Conservation (phyloP, 1,140 invertebrate species). For the Homarus americanus region DNA sequence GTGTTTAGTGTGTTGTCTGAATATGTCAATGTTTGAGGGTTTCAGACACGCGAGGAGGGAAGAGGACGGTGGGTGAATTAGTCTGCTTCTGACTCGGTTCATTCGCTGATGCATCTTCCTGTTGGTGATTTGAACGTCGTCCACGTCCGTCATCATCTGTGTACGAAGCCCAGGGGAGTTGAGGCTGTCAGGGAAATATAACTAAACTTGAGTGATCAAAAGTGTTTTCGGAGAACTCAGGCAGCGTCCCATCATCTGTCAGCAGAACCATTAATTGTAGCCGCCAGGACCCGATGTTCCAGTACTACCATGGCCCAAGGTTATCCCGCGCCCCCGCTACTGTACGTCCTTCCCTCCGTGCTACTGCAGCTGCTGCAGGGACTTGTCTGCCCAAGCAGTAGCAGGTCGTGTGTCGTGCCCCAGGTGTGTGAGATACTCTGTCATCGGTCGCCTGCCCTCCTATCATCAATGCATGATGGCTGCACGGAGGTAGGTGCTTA, state of each 20-base stretch:
- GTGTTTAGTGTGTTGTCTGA: slow-evolving; percentile 14
- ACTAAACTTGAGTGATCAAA: not conserved
- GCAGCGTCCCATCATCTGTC: not conserved
- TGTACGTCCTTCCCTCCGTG: not conserved
- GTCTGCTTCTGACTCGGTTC: not conserved
- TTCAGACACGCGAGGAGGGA: not conserved
- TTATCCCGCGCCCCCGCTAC: not conserved
- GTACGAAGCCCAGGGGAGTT: not conserved
- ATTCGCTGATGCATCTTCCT: not conserved
- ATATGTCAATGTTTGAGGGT: slow-evolving; percentile 8
- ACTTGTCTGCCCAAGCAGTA: not conserved
- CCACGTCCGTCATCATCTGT: not conserved
- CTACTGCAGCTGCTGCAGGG: not conserved
- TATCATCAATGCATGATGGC: not conserved
- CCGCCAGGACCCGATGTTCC: not conserved
- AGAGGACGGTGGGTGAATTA: not conserved
- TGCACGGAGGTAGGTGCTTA: too few species aligned
- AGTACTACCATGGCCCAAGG: not conserved
- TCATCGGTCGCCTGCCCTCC: not conserved
- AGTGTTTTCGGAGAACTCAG: not conserved
- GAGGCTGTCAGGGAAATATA: not conserved
- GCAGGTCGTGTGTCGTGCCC: slow-evolving; percentile 5
- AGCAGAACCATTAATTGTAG: slow-evolving; percentile 4
- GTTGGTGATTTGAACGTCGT: not conserved
- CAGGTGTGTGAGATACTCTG: not conserved